A percentile compares a stretch with the other conserved stretches of the same genome.
phyloP scores from a whole-genome alignment of 2,113 vertebrate species.

The Hypocryptadius cinnamomeus region DNA sequence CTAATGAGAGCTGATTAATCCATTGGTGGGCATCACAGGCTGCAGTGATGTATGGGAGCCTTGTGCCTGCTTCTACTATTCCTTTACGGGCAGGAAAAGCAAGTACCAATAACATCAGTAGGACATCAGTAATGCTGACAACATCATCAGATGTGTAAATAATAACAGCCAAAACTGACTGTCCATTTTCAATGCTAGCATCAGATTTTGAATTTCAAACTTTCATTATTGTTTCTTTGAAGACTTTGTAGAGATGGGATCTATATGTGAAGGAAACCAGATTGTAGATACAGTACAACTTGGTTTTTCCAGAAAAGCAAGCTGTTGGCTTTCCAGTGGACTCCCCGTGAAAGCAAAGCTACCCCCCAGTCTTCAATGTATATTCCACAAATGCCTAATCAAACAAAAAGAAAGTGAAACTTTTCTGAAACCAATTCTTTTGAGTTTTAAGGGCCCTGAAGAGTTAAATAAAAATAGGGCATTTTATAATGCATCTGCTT shows the following conservation, averaged over 20 bases:
- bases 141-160: slow-evolving; percentile 15
- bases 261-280: neutral
- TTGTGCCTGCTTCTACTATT: neutral
- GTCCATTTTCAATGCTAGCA: neutral
- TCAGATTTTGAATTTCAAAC: neutral
- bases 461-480: slow-evolving; percentile 30
- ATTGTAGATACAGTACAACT: neutral
- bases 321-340: neutral
- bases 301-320: neutral
- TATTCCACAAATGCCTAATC: neutral
- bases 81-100: slow-evolving; percentile 3
- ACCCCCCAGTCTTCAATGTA: neutral
- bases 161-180: neutral
- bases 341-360: neutral
- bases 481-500: slow-evolving; percentile 3
- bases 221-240: neutral
- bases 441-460: neutral
- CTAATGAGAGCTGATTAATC: slow-evolving; percentile 61
- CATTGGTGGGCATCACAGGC: slow-evolving; percentile 21
- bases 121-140: neutral
- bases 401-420: neutral
- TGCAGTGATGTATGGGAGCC: slow-evolving; percentile 3
- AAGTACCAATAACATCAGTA: slow-evolving; percentile 25
- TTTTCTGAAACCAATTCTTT: slow-evolving; percentile 23
- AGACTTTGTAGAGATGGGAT: neutral